These are phyloP conservation scores for Biston betularia DNA, from an alignment of 2,888 invertebrate species.

Conservation along the genomic window DNA sequence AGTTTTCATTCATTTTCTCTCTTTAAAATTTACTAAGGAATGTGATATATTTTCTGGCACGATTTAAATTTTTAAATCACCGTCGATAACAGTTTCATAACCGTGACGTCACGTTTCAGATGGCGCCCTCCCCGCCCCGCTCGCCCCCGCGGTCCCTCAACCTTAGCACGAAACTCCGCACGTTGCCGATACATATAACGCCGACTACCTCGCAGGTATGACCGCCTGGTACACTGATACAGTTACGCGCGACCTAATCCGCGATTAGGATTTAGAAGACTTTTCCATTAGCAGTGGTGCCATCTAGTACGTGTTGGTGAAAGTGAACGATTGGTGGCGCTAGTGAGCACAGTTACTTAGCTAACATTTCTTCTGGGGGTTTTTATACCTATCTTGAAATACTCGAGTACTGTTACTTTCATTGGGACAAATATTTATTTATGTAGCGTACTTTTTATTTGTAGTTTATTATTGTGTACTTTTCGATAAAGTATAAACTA, in stretches of 20 bases:
- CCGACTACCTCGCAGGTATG: slow-evolving; percentile 82
- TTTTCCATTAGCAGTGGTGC: slow-evolving; percentile 29
- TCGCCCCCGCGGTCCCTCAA: slow-evolving; percentile 75
- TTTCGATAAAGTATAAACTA: too few species aligned
- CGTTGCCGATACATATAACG: slow-evolving; percentile 79
- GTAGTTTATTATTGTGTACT: background rate
- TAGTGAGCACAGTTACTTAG: slow-evolving; percentile 18
- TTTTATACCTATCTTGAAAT: too few species aligned
- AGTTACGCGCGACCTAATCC: slow-evolving; percentile 78
- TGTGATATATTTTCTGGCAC: background rate
- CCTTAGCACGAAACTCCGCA: slow-evolving; percentile 78
- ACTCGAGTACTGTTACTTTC: background rate
- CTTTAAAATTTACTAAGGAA: background rate
- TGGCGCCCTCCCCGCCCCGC: slow-evolving; percentile 69
- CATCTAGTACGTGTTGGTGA: slow-evolving; percentile 36
- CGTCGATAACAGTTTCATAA: slow-evolving; percentile 7
- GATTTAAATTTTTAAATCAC: slow-evolving; percentile 5
- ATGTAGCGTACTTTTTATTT: too few species aligned
- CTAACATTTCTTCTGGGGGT: background rate
- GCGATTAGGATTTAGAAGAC: slow-evolving; percentile 61
- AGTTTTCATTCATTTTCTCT: background rate
- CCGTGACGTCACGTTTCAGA: slow-evolving; percentile 58
- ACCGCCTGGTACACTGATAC: slow-evolving; percentile 71
- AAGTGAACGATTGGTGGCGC: slow-evolving; percentile 24
- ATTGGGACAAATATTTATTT: background rate